Evolutionary conservation across 2,113 vertebrate genomes (phyloP), one percentile per base, ranked within the genome.

Genomic region (Lophura nycthemera): DNA sequence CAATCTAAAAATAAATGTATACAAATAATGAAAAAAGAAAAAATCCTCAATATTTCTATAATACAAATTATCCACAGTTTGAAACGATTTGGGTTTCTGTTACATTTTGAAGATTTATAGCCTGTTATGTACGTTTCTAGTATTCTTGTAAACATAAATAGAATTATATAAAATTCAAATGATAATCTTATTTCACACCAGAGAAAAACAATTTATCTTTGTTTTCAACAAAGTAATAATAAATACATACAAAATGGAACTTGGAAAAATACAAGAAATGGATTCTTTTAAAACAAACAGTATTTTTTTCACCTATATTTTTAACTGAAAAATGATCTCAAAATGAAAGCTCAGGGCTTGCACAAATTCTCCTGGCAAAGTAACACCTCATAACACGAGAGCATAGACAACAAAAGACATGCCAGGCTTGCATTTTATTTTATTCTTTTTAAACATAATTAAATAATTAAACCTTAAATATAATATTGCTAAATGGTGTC

Each of bases 1-100:
- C 99, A 92, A 99, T 98, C 99, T 99, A 69, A 70, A 95, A 95
- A 79, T 19, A 79, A 90, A 93, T 32, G 18, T 45, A 21, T 52
- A 43, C 54, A 94, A 81, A 56, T 67, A 82, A 78, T 86, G 36
- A 93, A 83, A 80, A 89, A 47, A 84, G 8, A 83, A 80, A 89
- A 47, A 86, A 10, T 59, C 8, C 14, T 89, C 52, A 60, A 7
- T 61, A 69, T 43, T 85, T 87, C 47, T 77, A 10, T 60, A 77
- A 83, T 54, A 78, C 5, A 71, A 79, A 52, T 13, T 48, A 50
- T 3, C 20, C 11, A 13, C 45, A 59, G 70, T 92, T 71, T 60
- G 2, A 96, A 60, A 43, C 54, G 63, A 11, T 59, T 47, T 34
- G 13, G 10, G 17, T 85, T 82, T 63, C 16, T 56, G 21, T 70